Evolutionary conservation across 2,797 vertebrate species (phyloP), one percentile per base, ranked within the genome.

Genomic region (Phrynocephalus guinanensis): DNA sequence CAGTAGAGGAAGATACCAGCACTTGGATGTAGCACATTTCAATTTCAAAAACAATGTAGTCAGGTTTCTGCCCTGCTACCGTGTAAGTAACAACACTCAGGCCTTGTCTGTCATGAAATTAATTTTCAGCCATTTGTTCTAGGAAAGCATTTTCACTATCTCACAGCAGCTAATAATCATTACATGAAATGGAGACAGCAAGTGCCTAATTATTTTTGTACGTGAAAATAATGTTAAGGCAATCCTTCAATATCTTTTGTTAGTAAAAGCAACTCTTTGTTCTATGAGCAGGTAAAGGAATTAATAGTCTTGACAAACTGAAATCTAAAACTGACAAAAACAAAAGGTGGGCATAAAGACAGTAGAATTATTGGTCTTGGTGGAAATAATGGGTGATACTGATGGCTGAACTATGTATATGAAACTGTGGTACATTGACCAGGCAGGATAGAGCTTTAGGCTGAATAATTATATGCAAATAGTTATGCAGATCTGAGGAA

Each of bases 101-200:
- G 33, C 26, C 52, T 72, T 56, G 60, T 52, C 84, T 52, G n/a
- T n/a, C 38, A 44, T 44, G 38, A 38, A 66, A n/a, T 76, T 66
- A 82, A 11, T 88, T 66, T 73, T 44, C 56, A 15, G 22, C 20
- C 11, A 26, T 84, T 70, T 18, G 6, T 72, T 71, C 38, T 15
- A 20, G 20, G 28, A 83, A 44, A 60, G 66, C 52, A 77, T 28
- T 6, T 75, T 22, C 8, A 26, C 87, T 75, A 52, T 56, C 44
- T 87, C 81, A 24, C 22, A 1, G n/a, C 33, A 89, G 33, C 26
- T 80, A 3, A 0, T 24, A 68, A 82, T 77, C 87, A 85, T 80
- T 48, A 85, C 72, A 81, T 77, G 70, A 63, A 30, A 68, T 26
- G 24, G 77, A 48, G 79, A 16, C 16, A 13, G 26, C 48, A 81